Evolutionary conservation across 1,140 invertebrate species (phyloP).

Genomic region (Scylla paramamosain): DNA sequence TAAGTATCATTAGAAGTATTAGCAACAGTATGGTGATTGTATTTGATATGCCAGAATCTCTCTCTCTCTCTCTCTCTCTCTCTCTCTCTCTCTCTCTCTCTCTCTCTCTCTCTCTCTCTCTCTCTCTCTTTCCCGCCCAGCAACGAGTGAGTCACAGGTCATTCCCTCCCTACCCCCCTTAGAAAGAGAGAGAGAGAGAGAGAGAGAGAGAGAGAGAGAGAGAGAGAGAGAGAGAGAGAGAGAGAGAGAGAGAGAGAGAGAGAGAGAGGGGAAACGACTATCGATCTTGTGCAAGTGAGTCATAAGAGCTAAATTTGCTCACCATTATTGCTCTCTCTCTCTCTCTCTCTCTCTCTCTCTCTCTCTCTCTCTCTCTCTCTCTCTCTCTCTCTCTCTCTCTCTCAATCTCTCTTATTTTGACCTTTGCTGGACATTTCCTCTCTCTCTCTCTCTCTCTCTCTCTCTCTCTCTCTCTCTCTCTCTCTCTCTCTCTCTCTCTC

Average conservation of each 20-base stretch:
- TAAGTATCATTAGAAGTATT: no score
- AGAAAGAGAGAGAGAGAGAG: neutral
- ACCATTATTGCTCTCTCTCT: neutral
- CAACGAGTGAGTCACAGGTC: slow-evolving; percentile 10
- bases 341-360: slow-evolving; percentile 17
- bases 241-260: slow-evolving; percentile 6
- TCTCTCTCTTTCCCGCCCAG: neutral
- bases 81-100: no score
- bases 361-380: slow-evolving; percentile 2
- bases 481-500: no score
- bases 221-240: slow-evolving; percentile 14
- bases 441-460: no score
- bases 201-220: neutral
- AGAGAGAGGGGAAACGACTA: neutral
- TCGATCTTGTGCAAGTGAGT: neutral
- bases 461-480: no score
- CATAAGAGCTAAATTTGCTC: neutral
- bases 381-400: neutral
- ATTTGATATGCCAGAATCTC: no score
- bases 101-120: no score
- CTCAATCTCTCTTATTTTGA: no score
- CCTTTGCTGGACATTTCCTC: no score
- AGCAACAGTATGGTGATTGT: no score
- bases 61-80: no score
- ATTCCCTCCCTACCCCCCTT: neutral